Conservation (phyloP, 92 coral and sea anemone species). For the Porites rus region DNA sequence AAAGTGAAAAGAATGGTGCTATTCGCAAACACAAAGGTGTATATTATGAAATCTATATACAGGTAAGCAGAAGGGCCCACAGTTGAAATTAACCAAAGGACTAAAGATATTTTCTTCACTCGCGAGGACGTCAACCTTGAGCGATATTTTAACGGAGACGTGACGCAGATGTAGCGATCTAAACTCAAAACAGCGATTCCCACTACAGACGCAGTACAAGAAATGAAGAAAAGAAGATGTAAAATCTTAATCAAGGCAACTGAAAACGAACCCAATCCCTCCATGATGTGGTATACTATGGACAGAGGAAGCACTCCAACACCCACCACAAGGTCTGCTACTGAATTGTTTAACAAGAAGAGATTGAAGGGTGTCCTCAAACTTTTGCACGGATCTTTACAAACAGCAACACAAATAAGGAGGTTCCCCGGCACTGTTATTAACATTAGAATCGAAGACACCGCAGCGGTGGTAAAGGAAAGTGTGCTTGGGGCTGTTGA, state of each 20-base stretch:
- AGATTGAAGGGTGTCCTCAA: conserved; percentile 85
- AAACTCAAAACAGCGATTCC: conserved; percentile 78
- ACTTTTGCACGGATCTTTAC: conserved; percentile 78
- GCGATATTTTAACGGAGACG: conserved; percentile 75
- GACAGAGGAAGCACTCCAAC: conserved; percentile 73
- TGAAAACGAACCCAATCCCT: conserved; percentile 59
- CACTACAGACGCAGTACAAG: conserved; percentile 85
- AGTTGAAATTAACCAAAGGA: conserved; percentile 71
- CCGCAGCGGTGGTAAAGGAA: conserved; percentile 67
- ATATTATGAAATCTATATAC: conserved; percentile 76
- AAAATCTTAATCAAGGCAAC: conserved; percentile 58
- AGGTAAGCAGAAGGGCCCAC: conserved; percentile 68
- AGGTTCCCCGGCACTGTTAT: conserved; percentile 77
- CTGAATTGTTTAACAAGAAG: conserved; percentile 76
- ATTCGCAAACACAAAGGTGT: conserved; percentile 78
- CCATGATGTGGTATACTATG: conserved; percentile 72
- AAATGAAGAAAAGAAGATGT: conserved; percentile 76
- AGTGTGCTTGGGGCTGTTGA: conserved; percentile 58
- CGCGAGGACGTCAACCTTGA: conserved; percentile 48
- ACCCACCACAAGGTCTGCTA: conserved; percentile 81
- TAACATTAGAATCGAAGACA: conserved; percentile 66
- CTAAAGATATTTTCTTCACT: conserved; percentile 63
- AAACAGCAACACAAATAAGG: conserved; percentile 75
- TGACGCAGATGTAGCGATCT: conserved; percentile 76
- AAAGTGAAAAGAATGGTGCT: conserved; percentile 69